Conservation (phyloP, 2,797 vertebrate genomes). For the Pyrrhura leucotis region DNA sequence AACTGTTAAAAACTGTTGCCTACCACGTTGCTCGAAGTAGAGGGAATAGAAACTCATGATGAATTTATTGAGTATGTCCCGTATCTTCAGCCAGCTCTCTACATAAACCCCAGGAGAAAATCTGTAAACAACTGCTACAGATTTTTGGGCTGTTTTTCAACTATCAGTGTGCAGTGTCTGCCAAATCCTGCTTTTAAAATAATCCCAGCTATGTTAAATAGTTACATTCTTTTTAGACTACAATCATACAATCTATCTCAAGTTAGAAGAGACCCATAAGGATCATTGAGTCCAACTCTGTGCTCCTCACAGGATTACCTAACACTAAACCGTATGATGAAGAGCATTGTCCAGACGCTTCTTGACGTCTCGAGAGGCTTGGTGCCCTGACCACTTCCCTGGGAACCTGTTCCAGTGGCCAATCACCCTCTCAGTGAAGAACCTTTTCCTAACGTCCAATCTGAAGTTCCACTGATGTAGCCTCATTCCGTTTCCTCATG, state of each 20-base stretch:
- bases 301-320: background rate
- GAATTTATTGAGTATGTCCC: background rate
- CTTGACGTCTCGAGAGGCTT: background rate
- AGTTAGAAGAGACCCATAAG: background rate
- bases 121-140: background rate
- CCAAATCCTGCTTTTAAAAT: constrained; percentile 7
- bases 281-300: background rate
- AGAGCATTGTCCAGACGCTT: background rate
- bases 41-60: background rate
- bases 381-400: background rate
- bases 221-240: background rate
- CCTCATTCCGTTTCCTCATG: background rate
- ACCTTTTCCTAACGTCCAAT: background rate
- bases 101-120: background rate
- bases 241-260: background rate
- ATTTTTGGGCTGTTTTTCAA: background rate
- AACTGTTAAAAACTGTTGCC: background rate
- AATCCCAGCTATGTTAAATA: background rate
- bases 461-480: background rate
- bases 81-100: background rate
- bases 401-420: background rate
- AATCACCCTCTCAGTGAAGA: background rate
- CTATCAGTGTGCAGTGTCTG: background rate
- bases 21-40: background rate
- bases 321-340: background rate